Conservation (phyloP, 1,140 invertebrate genomes). For the Nomia melanderi region DNA sequence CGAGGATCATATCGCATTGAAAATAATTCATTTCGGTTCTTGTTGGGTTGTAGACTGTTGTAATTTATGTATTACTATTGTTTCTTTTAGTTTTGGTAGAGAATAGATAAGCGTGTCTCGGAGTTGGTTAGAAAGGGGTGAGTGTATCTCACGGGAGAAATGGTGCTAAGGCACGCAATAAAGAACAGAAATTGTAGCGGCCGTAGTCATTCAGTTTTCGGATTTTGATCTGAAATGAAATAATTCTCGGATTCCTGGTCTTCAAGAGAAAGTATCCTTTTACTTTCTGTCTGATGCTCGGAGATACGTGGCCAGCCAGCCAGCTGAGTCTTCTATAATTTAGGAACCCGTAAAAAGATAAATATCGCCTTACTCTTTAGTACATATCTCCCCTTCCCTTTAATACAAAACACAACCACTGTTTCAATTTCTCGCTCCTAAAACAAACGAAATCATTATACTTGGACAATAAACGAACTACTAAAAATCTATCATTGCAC, state of each 20-base stretch:
- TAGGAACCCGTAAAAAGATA: conserved; percentile 20
- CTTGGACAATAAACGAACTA: too few species aligned
- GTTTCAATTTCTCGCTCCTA: neutral
- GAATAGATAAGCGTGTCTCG: too few species aligned
- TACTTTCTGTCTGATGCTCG: conserved; percentile 21
- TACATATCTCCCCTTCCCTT: conserved; percentile 7
- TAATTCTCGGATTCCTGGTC: conserved; percentile 2
- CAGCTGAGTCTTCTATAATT: conserved; percentile 25
- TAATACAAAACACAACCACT: neutral
- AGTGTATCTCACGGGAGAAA: neutral
- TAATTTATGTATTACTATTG: too few species aligned
- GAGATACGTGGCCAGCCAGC: conserved; percentile 14
- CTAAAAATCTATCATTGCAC: too few species aligned
- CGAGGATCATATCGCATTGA: too few species aligned
- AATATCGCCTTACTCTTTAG: conserved; percentile 20
- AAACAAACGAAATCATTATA: too few species aligned
- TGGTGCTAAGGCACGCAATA: neutral
- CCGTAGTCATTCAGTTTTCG: neutral
- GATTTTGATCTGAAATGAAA: neutral
- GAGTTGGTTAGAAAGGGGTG: neutral
- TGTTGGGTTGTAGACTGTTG: too few species aligned
- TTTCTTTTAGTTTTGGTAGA: too few species aligned
- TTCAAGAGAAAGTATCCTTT: conserved; percentile 41
- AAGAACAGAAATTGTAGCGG: neutral
- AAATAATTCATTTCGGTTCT: too few species aligned